Evolutionary conservation across 2,797 vertebrate species (phyloP).

Genomic region (Babyrousa celebensis): DNA sequence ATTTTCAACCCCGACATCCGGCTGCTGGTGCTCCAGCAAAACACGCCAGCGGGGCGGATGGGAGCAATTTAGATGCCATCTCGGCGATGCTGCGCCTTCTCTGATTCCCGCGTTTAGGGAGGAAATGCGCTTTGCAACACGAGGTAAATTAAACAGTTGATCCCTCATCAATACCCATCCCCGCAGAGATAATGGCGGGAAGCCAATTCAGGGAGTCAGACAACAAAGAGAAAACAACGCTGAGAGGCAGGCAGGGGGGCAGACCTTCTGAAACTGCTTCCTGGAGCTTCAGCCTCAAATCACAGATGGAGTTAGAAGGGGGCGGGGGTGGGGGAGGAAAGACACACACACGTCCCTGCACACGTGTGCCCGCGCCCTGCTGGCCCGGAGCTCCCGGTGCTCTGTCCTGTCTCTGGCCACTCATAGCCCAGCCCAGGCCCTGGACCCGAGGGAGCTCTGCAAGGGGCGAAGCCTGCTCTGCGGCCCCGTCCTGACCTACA

Average conservation of each 20-base stretch:
- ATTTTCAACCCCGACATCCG: background rate
- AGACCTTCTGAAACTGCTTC: background rate
- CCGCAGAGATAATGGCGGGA: background rate
- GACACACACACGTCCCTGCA: too few species aligned
- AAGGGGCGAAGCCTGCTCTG: background rate
- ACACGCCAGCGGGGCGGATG: background rate
- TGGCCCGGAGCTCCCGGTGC: too few species aligned
- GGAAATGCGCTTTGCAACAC: background rate
- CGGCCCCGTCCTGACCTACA: fast-evolving
- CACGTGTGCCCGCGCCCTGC: too few species aligned
- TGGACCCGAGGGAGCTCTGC: background rate
- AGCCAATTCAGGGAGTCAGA: background rate
- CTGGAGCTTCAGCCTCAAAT: background rate
- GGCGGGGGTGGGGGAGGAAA: too few species aligned
- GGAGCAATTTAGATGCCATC: background rate
- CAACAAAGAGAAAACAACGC: background rate
- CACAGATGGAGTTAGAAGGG: background rate
- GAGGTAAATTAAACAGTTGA: background rate
- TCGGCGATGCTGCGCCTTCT: background rate
- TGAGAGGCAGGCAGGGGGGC: background rate
- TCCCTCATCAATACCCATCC: background rate
- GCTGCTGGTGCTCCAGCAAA: fast-evolving
- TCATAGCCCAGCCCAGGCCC: background rate
- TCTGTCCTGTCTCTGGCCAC: fast-evolving
- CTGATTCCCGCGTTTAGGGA: too few species aligned